Conservation (phyloP, 2,888 invertebrate genomes). For the Aphodius sticticus region DNA sequence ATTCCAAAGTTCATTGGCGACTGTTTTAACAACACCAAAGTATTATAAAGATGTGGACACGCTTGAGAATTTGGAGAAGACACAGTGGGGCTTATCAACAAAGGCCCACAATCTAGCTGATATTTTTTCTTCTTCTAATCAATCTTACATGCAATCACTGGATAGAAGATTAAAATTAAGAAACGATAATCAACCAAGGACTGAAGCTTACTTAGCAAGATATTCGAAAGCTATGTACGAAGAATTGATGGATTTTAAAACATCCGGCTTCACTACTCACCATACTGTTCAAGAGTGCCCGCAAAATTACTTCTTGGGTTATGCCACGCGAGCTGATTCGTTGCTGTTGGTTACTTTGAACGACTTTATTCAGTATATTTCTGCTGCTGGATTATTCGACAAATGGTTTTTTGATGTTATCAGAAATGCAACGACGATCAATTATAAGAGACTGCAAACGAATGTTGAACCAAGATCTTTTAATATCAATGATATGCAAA, state of each 20-base stretch:
- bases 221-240: conserved; percentile 32
- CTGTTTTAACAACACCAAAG: conserved; percentile 56
- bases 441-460: conserved; percentile 33
- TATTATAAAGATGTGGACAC: conserved; percentile 58
- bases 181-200: conserved; percentile 48
- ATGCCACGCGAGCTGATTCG: conserved; percentile 53
- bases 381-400: conserved; percentile 53
- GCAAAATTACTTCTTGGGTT: conserved; percentile 56
- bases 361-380: conserved; percentile 49
- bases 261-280: conserved; percentile 51
- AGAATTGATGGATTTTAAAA: conserved; percentile 44
- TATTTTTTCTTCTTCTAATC: conserved; percentile 53
- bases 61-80: conserved; percentile 54
- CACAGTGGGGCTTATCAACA: conserved; percentile 53
- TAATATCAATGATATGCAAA: conserved; percentile 55
- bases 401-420: conserved; percentile 55
- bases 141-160: conserved; percentile 51
- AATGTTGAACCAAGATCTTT: conserved; percentile 51
- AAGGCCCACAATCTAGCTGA: conserved; percentile 58
- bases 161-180: conserved; percentile 53
- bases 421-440: conserved; percentile 45
- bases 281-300: conserved; percentile 59
- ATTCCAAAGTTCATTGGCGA: conserved; percentile 59
- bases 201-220: conserved; percentile 42
- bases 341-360: conserved; percentile 53